These are phyloP conservation scores for Linepithema humile DNA, from an alignment of 1,140 invertebrate genomes.

Conservation along the genomic window DNA sequence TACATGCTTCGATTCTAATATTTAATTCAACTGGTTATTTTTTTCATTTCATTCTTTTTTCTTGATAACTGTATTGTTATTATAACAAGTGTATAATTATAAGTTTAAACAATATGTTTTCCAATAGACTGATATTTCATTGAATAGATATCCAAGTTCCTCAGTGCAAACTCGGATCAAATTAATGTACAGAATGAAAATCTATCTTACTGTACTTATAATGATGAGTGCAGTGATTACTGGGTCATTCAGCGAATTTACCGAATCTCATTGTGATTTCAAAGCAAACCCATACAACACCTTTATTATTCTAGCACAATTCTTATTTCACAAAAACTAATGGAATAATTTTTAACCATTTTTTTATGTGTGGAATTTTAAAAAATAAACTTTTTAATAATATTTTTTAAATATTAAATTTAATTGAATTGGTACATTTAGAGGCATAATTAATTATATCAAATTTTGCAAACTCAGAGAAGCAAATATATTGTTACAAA, in stretches of 20 bases:
- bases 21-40: background rate
- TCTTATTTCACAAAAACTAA: background rate
- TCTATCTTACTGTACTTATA: background rate
- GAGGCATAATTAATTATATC: background rate
- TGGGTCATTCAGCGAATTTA: background rate
- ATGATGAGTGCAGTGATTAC: conserved; percentile 2
- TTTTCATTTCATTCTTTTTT: background rate
- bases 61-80: background rate
- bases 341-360: background rate
- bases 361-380: background rate
- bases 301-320: background rate
- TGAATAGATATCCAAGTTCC: background rate
- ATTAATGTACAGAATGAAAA: background rate
- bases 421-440: background rate
- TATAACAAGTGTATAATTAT: conserved; percentile 8
- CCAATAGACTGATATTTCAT: background rate
- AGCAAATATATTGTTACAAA: background rate
- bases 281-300: background rate
- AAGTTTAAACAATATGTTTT: no score
- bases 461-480: background rate
- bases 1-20: background rate
- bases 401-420: background rate
- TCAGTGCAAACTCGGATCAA: background rate
- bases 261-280: background rate
- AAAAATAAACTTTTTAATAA: background rate